These are phyloP conservation scores for Hartigia nigra DNA, from an alignment of 2,888 invertebrate genomes.

Conservation along the genomic window DNA sequence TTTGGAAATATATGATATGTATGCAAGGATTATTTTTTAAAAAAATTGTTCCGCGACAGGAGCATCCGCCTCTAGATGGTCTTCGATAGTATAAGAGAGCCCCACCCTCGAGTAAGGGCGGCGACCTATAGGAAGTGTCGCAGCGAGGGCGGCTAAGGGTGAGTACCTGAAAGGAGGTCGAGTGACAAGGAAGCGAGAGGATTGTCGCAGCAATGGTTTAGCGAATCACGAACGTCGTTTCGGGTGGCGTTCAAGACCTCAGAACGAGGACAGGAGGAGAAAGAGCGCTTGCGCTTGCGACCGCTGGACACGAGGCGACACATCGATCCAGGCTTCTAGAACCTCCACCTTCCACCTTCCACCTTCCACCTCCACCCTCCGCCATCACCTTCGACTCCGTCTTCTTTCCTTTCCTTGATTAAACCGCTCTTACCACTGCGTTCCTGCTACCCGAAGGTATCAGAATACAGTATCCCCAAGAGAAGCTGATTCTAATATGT, in stretches of 20 bases:
- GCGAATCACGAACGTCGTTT: slow-evolving; percentile 51
- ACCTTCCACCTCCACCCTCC: slow-evolving; percentile 30
- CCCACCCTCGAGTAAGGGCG: slow-evolving; percentile 37
- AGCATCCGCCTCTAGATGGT: neutral
- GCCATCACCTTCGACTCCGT: slow-evolving; percentile 28
- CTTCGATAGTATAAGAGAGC: slow-evolving; percentile 17
- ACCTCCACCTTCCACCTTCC: slow-evolving; percentile 45
- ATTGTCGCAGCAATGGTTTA: slow-evolving; percentile 22
- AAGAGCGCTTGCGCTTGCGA: slow-evolving; percentile 59
- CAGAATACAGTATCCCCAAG: neutral
- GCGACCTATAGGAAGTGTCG: slow-evolving; percentile 23
- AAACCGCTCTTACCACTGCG: slow-evolving; percentile 43
- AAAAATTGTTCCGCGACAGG: neutral
- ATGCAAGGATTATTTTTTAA: neutral
- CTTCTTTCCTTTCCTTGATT: slow-evolving; percentile 50
- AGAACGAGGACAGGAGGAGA: slow-evolving; percentile 12
- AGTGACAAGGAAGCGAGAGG: slow-evolving; percentile 20
- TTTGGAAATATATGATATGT: neutral
- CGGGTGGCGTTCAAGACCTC: slow-evolving; percentile 7
- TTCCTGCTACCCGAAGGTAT: neutral
- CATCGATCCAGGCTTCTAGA: slow-evolving; percentile 61
- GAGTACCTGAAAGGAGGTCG: neutral
- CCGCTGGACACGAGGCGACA: slow-evolving; percentile 62
- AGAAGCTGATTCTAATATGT: neutral
- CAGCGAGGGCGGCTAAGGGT: neutral